Conservation (phyloP, 2,113 vertebrate species). For the Anguilla rostrata region DNA sequence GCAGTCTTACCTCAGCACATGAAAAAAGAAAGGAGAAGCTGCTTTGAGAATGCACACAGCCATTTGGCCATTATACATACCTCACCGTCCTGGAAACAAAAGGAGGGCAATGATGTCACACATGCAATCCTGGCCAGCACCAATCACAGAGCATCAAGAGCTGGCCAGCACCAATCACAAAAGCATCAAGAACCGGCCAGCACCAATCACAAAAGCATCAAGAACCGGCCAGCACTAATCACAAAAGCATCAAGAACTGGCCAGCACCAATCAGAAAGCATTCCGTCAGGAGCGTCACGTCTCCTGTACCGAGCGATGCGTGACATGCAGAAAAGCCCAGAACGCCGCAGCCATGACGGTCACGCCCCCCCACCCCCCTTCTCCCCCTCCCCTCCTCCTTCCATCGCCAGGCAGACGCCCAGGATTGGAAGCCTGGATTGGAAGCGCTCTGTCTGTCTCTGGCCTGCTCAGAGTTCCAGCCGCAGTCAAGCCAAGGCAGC, state of each 20-base stretch:
- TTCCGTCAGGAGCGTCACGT: not conserved
- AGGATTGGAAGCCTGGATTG: conserved; percentile 31
- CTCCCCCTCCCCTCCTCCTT: conserved; percentile 13
- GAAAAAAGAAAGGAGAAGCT: conserved; percentile 41
- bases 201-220: too few species aligned
- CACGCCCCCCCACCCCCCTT: not conserved
- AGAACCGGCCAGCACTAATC: too few species aligned
- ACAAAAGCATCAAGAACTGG: too few species aligned
- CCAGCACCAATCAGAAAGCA: too few species aligned
- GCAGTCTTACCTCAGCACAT: conserved; percentile 44
- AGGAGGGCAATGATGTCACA: conserved; percentile 43
- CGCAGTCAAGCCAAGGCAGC: conserved; percentile 44
- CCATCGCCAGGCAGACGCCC: conserved; percentile 44
- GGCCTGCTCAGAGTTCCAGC: conserved; percentile 36
- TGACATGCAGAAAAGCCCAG: not conserved
- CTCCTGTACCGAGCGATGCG: not conserved
- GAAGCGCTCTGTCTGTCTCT: conserved; percentile 41
- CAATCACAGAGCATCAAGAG: not conserved
- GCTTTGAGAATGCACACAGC: conserved; percentile 44
- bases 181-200: too few species aligned
- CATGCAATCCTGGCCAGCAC: not conserved
- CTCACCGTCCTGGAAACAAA: conserved; percentile 84
- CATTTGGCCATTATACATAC: conserved; percentile 62
- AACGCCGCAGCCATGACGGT: not conserved
- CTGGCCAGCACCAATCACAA: too few species aligned